Base-by-base conservation (phyloP, 2,113 vertebrate species). In the Barbus barbus region DNA sequence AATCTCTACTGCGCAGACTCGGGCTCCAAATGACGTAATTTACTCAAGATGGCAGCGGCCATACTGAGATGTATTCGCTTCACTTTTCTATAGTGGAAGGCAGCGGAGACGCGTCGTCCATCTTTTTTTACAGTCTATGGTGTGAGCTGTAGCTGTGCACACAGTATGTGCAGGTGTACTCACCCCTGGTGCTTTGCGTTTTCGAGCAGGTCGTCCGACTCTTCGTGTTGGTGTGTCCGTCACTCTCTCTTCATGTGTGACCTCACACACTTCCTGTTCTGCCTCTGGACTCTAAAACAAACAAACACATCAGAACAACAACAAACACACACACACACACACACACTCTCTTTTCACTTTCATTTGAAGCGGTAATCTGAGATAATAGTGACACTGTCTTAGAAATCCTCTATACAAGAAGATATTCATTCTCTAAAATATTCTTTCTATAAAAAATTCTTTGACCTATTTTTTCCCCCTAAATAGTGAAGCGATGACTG, bases 141-240 rank as follows among this genome's bases (percentile, higher is more conserved):
- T 38, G 78, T 63, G 36, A 26, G 77, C 44, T 4, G 3, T n/a
- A 33, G 73, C 18, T 65, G 63, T 44, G 78, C 38, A 41, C 33
- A 22, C 2, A n/a, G 53, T n/a, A 22, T 51, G 46, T 44, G 20
- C 41, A 31, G 6, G 9, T 33, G 56, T 11, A 93, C 96, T 96
- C 91, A 96, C 95, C 89, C 84, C 90, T 5, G 92, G 93, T 61
- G 95, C 93, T 85, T 96, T 96, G 90, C 96, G 95, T 87, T 96
- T 96, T 85, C 96, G 89, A 78, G 95, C 94, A 0, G 96, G 96
- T 86, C 96, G 92, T 85, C 96, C 96, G 14, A 94, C 95, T 91
- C 95, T 96, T 90, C 95, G 95, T 65, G 93, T 78, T 13, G 93
- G 92, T 14, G 91, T 87, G 82, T 93, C 91, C 78, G 93, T 93